Conservation (phyloP, 2,888 invertebrate species). For the Tetheella fluctuosa region DNA sequence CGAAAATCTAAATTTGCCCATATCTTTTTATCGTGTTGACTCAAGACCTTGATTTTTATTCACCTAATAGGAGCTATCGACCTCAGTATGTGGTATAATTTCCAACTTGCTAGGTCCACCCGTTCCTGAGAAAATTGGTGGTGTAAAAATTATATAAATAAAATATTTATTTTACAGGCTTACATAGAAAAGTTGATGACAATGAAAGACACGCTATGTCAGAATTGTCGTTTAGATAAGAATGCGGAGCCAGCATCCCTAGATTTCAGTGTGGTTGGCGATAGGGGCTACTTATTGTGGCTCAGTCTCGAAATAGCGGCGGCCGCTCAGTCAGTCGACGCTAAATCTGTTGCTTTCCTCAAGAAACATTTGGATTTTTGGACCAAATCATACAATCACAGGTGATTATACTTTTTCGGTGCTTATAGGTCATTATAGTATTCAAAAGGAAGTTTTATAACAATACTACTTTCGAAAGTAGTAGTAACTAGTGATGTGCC, state of each 20-base stretch:
- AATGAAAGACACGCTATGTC: slow-evolving; percentile 86
- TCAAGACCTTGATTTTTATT: too few species aligned
- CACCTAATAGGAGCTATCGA: too few species aligned
- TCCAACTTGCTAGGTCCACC: too few species aligned
- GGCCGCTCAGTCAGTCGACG: slow-evolving; percentile 86
- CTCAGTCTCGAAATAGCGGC: slow-evolving; percentile 90
- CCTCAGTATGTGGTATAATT: too few species aligned
- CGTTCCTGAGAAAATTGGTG: too few species aligned
- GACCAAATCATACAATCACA: slow-evolving; percentile 89
- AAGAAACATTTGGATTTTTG: slow-evolving; percentile 91
- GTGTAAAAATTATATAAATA: too few species aligned
- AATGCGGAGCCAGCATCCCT: slow-evolving; percentile 88
- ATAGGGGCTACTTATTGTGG: slow-evolving; percentile 90
- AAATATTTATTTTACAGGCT: slow-evolving; percentile 74
- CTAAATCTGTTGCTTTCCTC: slow-evolving; percentile 89
- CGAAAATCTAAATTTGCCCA: too few species aligned
- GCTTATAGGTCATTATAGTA: too few species aligned
- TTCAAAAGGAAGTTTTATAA: too few species aligned
- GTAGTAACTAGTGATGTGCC: too few species aligned
- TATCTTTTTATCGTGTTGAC: too few species aligned
- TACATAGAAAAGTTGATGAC: slow-evolving; percentile 91
- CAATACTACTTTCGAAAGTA: too few species aligned
- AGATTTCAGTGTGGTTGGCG: slow-evolving; percentile 89
- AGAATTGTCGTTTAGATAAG: slow-evolving; percentile 81
- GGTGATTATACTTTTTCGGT: slow-evolving; percentile 65